Conservation (phyloP, 2,888 invertebrate species). For the Leptopilina drosophilae region DNA sequence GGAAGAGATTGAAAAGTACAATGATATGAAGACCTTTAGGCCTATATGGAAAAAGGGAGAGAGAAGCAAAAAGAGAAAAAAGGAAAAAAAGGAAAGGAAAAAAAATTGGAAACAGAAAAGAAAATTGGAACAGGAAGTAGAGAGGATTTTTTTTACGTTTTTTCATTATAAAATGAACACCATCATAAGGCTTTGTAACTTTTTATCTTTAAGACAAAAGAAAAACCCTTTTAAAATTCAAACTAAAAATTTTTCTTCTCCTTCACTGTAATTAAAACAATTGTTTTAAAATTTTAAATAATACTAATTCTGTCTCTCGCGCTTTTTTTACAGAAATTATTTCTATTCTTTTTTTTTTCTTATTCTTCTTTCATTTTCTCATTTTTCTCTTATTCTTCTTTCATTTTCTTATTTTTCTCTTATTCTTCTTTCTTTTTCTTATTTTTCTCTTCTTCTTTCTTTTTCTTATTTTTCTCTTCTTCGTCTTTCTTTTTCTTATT, state of each 20-base stretch:
- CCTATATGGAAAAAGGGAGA: conserved; percentile 10
- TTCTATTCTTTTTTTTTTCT: background rate
- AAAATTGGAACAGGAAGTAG: conserved; percentile 38
- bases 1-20: conserved; percentile 11
- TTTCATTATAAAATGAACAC: conserved; percentile 29
- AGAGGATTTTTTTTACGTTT: background rate
- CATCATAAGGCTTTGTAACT: conserved; percentile 1
- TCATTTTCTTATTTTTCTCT: too few relatives aligned
- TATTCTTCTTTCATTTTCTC: too few relatives aligned
- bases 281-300: background rate
- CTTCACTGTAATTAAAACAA: background rate
- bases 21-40: conserved; percentile 10
- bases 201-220: conserved; percentile 13
- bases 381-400: background rate
- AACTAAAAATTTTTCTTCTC: conserved; percentile 2
- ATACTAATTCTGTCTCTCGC: background rate
- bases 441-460: too few relatives aligned
- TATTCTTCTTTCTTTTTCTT: too few relatives aligned
- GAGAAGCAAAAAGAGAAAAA: too few relatives aligned
- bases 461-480: too few relatives aligned
- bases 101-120: background rate
- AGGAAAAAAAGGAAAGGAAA: too few relatives aligned
- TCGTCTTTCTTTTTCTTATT: too few relatives aligned
- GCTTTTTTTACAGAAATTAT: background rate
- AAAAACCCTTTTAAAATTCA: background rate